phyloP scores from a whole-genome alignment of 2,113 vertebrate genomes.

The Lipophrys pholis region DNA sequence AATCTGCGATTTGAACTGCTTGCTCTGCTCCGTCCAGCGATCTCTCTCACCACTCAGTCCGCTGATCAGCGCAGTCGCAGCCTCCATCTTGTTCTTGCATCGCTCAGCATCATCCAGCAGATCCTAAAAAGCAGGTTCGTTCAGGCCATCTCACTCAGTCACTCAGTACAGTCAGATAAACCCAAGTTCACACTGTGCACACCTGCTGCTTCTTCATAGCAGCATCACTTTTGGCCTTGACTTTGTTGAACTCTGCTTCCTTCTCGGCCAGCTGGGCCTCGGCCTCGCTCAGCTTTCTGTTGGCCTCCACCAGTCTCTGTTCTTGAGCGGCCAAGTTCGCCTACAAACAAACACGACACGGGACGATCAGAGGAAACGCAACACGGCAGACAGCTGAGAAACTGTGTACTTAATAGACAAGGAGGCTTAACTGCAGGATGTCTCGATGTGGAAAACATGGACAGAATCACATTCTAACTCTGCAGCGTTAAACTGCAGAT shows the following conservation, averaged over 20 bases:
- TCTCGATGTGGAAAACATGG: too few species aligned
- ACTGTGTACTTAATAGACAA: too few species aligned
- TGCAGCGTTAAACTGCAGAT: too few species aligned
- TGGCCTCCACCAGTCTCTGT: constrained; percentile 80
- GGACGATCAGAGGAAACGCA: too few species aligned
- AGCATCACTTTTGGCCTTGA: constrained; percentile 87
- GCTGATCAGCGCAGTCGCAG: constrained; percentile 88
- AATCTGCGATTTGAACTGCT: constrained; percentile 88
- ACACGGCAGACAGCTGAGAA: too few species aligned
- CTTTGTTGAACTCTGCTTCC: constrained; percentile 88
- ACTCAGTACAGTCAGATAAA: too few species aligned
- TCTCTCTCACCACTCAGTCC: constrained; percentile 89
- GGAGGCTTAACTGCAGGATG: too few species aligned
- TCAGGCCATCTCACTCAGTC: too few species aligned
- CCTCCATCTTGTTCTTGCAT: constrained; percentile 90
- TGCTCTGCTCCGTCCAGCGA: constrained; percentile 89
- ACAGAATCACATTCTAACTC: too few species aligned
- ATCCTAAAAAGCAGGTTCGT: constrained; percentile 75
- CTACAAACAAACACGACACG: constrained; percentile 42
- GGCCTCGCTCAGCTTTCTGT: constrained; percentile 82
- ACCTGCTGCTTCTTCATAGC: constrained; percentile 91
- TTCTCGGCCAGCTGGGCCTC: constrained; percentile 87
- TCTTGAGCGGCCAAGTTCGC: constrained; percentile 88
- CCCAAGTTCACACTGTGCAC: constrained; percentile 42
- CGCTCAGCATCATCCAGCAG: constrained; percentile 86